Conservation (phyloP, 2,797 vertebrate genomes). For the Acridotheres tristis region DNA sequence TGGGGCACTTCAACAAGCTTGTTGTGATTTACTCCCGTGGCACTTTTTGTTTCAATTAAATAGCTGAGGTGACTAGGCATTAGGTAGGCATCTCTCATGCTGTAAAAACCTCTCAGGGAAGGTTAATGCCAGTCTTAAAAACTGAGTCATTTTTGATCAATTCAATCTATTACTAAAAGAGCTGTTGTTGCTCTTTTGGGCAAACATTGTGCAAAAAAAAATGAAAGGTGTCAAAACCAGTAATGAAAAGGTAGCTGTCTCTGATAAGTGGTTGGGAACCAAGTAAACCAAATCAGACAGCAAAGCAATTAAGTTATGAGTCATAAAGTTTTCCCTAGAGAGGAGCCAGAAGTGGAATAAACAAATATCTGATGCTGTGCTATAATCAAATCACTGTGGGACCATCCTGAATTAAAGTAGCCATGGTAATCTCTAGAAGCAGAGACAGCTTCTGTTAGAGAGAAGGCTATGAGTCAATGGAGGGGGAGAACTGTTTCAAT, state of each 20-base stretch:
- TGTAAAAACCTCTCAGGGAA: neutral
- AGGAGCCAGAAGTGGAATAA: neutral
- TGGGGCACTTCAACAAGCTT: neutral
- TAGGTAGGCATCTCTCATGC: constrained; percentile 1
- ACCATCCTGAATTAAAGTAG: neutral
- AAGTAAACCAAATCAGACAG: neutral
- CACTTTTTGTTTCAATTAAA: neutral
- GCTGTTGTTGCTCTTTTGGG: neutral
- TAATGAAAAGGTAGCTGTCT: constrained; percentile 7
- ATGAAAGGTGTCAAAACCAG: neutral
- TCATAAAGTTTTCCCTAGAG: constrained; percentile 7
- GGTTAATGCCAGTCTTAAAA: neutral
- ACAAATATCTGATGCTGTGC: neutral
- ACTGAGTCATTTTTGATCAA: neutral
- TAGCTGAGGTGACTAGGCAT: neutral
- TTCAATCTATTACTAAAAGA: neutral
- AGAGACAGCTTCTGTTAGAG: neutral
- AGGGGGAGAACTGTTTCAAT: neutral
- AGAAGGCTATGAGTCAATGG: neutral
- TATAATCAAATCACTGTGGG: neutral
- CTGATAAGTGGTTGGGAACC: neutral
- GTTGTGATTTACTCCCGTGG: neutral
- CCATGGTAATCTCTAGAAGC: neutral
- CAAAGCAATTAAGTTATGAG: neutral
- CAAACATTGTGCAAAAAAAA: neutral